phyloP scores from a whole-genome alignment of 2,797 vertebrate species.

The Podarcis lilfordi region DNA sequence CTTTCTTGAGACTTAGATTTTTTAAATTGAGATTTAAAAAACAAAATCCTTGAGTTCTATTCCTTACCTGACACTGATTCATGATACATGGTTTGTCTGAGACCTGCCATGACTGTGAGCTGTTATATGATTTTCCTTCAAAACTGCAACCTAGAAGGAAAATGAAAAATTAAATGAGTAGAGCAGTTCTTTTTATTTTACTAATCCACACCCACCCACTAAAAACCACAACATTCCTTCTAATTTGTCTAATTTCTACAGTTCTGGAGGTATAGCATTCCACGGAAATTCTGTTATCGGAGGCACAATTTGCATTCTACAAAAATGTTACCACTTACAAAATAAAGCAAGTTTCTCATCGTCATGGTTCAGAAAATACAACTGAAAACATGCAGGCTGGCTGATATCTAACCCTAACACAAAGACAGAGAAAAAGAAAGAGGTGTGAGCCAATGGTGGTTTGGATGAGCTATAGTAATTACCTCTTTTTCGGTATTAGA shows the following conservation, averaged over 20 bases:
- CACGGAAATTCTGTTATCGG: not conserved
- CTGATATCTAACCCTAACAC: not conserved
- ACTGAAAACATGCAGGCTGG: not conserved
- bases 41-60: not conserved
- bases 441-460: not conserved
- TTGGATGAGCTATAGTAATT: not conserved
- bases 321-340: not conserved
- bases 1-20: not conserved
- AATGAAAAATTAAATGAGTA: conserved; percentile 4
- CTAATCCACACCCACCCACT: not conserved
- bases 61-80: conserved; percentile 90
- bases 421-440: not conserved
- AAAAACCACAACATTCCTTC: not conserved
- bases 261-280: not conserved
- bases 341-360: not conserved
- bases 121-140: conserved; percentile 89
- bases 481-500: not conserved
- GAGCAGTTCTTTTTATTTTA: not conserved
- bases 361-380: not conserved
- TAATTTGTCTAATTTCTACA: not conserved
- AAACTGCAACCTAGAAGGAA: conserved; percentile 85
- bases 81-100: conserved; percentile 86
- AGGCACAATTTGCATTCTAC: not conserved
- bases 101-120: conserved; percentile 89
- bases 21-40: not conserved